phyloP scores from a whole-genome alignment of 1,140 invertebrate species.

The Sarcophaga peregrina region DNA sequence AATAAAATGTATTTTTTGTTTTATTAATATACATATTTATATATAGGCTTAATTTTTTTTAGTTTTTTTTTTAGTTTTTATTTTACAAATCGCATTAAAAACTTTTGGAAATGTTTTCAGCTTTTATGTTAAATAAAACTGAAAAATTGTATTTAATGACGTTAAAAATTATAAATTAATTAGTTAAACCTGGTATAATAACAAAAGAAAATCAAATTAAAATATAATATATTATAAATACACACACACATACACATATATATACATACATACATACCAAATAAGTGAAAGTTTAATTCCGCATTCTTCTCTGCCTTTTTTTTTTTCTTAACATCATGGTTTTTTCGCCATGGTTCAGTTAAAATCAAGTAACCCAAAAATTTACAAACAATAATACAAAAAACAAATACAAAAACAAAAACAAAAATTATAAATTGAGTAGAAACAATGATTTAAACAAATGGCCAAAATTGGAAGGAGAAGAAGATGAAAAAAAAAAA shows the following conservation, averaged over 20 bases:
- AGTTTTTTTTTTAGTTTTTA: too few species aligned
- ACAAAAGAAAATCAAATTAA: constrained; percentile 14
- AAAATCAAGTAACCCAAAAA: constrained; percentile 37
- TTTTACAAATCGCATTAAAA: too few species aligned
- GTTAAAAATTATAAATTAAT: constrained; percentile 22
- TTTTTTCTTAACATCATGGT: not conserved
- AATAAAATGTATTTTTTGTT: too few species aligned
- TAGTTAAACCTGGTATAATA: too few species aligned
- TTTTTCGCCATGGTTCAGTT: constrained; percentile 50
- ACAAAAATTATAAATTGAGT: not conserved
- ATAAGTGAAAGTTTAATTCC: constrained; percentile 65
- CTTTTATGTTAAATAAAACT: too few species aligned
- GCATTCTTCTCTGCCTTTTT: constrained; percentile 48
- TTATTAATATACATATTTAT: too few species aligned
- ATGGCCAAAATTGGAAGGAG: constrained; percentile 3
- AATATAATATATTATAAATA: too few species aligned
- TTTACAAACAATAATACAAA: not conserved
- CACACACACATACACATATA: too few species aligned
- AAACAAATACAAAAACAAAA: too few species aligned
- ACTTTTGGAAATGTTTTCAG: too few species aligned
- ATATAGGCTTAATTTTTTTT: too few species aligned
- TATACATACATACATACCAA: constrained; percentile 5
- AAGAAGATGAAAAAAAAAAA: not conserved
- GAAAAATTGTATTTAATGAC: not conserved
- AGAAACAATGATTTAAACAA: constrained; percentile 29